Evolutionary conservation across 2,797 vertebrate genomes (phyloP).

Genomic region (Coluber constrictor): DNA sequence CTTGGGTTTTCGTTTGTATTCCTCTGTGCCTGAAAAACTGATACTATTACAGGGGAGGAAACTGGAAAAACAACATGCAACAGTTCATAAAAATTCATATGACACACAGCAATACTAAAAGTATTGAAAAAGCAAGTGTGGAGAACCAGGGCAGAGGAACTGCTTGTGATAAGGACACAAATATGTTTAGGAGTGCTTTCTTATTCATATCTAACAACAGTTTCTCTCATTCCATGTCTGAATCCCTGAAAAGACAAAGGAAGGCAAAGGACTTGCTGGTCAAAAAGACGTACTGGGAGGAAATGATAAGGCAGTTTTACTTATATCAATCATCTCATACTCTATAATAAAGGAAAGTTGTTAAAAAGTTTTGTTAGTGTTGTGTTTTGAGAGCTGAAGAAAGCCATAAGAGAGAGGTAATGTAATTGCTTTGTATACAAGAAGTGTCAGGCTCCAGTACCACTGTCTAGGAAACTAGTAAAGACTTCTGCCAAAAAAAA

Average conservation of each 20-base stretch:
- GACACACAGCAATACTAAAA: constrained; percentile 71
- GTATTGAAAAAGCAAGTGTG: constrained; percentile 72
- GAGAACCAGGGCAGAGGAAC: constrained; percentile 72
- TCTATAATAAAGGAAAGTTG: neutral
- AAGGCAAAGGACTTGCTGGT: constrained; percentile 51
- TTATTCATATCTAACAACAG: constrained; percentile 67
- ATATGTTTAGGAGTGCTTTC: constrained; percentile 70
- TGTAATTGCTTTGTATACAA: neutral
- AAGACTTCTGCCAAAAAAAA: neutral
- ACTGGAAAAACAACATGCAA: constrained; percentile 79
- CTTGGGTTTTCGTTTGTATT: constrained; percentile 76
- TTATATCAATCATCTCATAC: constrained; percentile 14
- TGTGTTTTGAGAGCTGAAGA: neutral
- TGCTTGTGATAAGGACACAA: constrained; percentile 72
- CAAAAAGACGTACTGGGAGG: constrained; percentile 47
- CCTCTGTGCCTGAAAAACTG: constrained; percentile 75
- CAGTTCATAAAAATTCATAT: constrained; percentile 76
- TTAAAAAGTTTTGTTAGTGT: neutral
- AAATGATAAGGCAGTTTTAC: constrained; percentile 36
- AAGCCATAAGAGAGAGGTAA: neutral
- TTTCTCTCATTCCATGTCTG: constrained; percentile 51
- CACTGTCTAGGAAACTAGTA: neutral
- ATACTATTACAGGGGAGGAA: constrained; percentile 84
- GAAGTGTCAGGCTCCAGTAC: neutral
- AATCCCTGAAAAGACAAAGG: constrained; percentile 54